Conservation (phyloP, 1,140 invertebrate species). For the Solenopsis invicta region DNA sequence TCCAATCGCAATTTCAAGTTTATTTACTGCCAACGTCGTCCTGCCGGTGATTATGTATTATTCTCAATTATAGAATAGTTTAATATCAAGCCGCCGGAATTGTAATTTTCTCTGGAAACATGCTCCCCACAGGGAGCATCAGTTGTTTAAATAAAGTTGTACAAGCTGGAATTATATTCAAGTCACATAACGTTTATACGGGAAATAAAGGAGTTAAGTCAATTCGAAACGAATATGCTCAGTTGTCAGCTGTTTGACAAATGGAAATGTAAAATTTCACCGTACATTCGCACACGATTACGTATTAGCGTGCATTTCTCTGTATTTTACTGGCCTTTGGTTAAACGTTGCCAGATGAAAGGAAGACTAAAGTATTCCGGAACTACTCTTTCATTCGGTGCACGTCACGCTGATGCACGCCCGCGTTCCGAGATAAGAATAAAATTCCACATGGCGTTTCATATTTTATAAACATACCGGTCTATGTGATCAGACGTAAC, state of each 20-base stretch:
- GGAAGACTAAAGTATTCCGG: constrained; percentile 4
- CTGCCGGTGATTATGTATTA: neutral
- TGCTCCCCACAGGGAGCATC: neutral
- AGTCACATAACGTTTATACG: neutral
- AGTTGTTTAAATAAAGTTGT: neutral
- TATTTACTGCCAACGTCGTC: neutral
- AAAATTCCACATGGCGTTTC: constrained; percentile 26
- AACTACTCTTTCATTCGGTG: constrained; percentile 24
- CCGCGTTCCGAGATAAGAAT: constrained; percentile 17
- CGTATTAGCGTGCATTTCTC: constrained; percentile 28
- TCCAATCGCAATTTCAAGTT: neutral
- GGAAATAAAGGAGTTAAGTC: constrained; percentile 18
- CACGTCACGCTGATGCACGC: constrained; percentile 39
- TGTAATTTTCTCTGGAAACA: neutral
- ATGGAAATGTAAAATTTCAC: constrained; percentile 47
- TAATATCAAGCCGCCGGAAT: neutral
- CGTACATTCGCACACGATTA: neutral
- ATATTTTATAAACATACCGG: constrained; percentile 43
- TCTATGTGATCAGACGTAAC: constrained; percentile 15
- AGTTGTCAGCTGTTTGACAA: constrained; percentile 40
- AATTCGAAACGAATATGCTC: constrained; percentile 11
- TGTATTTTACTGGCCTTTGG: constrained; percentile 22
- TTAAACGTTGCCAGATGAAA: constrained; percentile 26
- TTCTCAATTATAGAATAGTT: neutral
- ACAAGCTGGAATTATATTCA: neutral